These are phyloP conservation scores for Adelphocoris suturalis DNA, from an alignment of 2,888 invertebrate genomes.

Conservation along the genomic window DNA sequence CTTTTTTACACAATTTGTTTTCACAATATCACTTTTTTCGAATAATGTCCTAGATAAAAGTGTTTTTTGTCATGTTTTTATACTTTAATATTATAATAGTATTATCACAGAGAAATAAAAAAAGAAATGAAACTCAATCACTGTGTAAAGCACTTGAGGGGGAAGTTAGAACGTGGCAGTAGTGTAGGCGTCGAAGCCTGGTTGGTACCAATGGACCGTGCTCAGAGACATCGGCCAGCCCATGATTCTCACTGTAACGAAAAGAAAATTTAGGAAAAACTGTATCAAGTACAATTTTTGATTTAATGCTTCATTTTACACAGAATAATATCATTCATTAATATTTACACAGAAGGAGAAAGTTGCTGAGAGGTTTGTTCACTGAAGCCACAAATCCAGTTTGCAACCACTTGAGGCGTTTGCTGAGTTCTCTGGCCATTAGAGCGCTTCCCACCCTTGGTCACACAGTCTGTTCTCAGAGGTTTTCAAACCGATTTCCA, in stretches of 20 bases:
- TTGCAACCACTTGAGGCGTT: too few relatives aligned
- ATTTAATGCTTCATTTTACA: too few relatives aligned
- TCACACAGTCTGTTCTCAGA: too few relatives aligned
- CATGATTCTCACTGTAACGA: slow-evolving; percentile 73
- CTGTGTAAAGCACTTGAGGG: slow-evolving; percentile 77
- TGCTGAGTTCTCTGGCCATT: too few relatives aligned
- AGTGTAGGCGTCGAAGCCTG: slow-evolving; percentile 69
- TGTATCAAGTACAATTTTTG: too few relatives aligned
- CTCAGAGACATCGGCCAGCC: slow-evolving; percentile 73
- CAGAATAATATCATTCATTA: too few relatives aligned
- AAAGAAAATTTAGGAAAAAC: not conserved
- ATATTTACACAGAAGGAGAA: too few relatives aligned
- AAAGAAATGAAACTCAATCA: slow-evolving; percentile 76
- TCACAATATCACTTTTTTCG: slow-evolving; percentile 76
- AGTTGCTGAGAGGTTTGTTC: too few relatives aligned
- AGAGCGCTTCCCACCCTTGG: too few relatives aligned
- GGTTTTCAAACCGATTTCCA: too few relatives aligned
- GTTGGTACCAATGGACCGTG: slow-evolving; percentile 72
- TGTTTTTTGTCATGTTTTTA: slow-evolving; percentile 73
- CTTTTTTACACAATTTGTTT: slow-evolving; percentile 76
- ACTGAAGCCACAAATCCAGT: too few relatives aligned
- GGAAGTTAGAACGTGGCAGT: slow-evolving; percentile 76
- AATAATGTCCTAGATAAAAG: slow-evolving; percentile 73
- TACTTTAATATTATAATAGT: slow-evolving; percentile 73
- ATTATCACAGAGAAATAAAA: slow-evolving; percentile 77